Evolutionary conservation across 2,113 vertebrate species (phyloP).

Genomic region (Zeus faber): DNA sequence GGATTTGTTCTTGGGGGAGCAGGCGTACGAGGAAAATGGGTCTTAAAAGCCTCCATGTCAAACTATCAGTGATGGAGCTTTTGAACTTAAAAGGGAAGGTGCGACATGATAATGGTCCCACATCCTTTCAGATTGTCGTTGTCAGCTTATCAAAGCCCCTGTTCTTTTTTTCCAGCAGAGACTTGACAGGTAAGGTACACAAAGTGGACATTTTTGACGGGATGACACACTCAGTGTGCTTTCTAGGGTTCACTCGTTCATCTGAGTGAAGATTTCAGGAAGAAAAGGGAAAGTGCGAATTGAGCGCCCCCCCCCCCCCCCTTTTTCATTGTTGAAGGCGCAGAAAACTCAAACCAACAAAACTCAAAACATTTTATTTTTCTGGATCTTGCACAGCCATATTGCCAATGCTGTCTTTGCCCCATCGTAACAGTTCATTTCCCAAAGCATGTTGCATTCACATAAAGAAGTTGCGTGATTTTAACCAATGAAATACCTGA

Average conservation of each 20-base stretch:
- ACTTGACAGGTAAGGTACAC: conserved; percentile 51
- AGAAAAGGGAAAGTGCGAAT: conserved; percentile 14
- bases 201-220: conserved; percentile 13
- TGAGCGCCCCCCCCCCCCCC: conserved; percentile 8
- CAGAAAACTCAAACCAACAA: no score
- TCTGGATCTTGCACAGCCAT: no score
- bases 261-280: conserved; percentile 27
- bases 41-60: conserved; percentile 30
- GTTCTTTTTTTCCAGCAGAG: conserved; percentile 47
- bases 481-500: no score
- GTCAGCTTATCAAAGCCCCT: conserved; percentile 60
- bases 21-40: conserved; percentile 6
- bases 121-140: conserved; percentile 58
- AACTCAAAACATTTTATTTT: no score
- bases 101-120: conserved; percentile 41
- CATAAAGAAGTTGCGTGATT: no score
- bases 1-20: conserved; percentile 33
- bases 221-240: conserved; percentile 25
- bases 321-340: background rate
- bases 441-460: no score
- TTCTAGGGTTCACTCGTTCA: conserved; percentile 47
- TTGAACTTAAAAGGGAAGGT: conserved; percentile 18
- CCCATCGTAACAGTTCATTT: no score
- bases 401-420: no score
- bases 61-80: conserved; percentile 32